Evolutionary conservation across 2,797 vertebrate species (phyloP).

Genomic region (Astyanax mexicanus): DNA sequence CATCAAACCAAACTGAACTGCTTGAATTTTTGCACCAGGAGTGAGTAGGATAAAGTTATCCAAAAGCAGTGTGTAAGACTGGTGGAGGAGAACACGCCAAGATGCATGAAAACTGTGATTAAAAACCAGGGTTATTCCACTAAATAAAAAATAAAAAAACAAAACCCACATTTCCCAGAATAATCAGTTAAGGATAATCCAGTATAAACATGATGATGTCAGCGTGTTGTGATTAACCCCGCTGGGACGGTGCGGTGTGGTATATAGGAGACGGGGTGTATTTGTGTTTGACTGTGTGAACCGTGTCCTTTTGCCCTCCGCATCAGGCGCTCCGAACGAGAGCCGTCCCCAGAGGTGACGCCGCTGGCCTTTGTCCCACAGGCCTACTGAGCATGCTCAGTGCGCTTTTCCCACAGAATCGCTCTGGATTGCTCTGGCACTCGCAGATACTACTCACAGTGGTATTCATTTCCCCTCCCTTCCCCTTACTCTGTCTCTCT

Average conservation of each 20-base stretch:
- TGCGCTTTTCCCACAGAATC: constrained; percentile 79
- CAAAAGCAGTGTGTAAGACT: no score
- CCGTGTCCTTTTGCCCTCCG: constrained; percentile 46
- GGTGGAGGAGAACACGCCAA: no score
- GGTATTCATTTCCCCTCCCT: constrained; percentile 60
- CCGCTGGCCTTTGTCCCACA: constrained; percentile 48
- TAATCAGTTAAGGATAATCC: neutral
- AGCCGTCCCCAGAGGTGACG: constrained; percentile 61
- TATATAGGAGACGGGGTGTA: neutral
- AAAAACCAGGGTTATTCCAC: no score
- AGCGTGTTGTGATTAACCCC: neutral
- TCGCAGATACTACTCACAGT: constrained; percentile 55
- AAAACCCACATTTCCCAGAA: neutral
- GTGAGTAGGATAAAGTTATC: no score
- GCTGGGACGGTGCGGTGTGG: neutral
- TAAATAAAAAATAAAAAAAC: neutral
- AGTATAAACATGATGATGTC: neutral
- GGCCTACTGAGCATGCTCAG: constrained; percentile 69
- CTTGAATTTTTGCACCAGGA: no score
- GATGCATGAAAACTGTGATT: no score
- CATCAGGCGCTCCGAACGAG: constrained; percentile 54
- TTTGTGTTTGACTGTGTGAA: constrained; percentile 36
- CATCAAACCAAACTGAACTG: no score
- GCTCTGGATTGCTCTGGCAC: constrained; percentile 48
- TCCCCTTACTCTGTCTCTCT: no score